Conservation (phyloP, 2,113 vertebrate genomes). For the Castor canadensis region DNA sequence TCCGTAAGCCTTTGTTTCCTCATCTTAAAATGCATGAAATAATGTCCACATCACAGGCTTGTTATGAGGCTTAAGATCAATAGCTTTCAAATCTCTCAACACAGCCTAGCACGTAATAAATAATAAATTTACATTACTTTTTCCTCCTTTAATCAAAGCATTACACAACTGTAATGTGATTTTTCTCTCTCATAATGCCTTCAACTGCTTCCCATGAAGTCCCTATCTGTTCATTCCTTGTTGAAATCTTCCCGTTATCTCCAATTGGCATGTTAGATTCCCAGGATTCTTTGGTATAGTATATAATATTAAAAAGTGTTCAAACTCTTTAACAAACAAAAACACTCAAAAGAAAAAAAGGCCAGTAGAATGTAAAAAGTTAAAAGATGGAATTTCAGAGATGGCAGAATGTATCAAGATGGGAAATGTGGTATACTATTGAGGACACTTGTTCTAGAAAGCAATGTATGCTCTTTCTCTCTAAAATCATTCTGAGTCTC, state of each 20-base stretch:
- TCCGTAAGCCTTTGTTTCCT: background rate
- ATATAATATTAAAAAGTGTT: too few species aligned
- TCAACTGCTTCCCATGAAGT: background rate
- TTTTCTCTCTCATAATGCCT: background rate
- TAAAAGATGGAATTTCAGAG: background rate
- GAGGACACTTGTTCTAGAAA: background rate
- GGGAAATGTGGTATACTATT: background rate
- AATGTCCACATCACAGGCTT: background rate
- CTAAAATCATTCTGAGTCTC: background rate
- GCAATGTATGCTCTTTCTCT: background rate
- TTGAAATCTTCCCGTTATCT: background rate
- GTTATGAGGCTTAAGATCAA: background rate
- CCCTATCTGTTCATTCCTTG: background rate
- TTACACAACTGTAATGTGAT: background rate
- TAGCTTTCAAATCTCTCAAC: background rate
- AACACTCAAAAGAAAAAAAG: conserved; percentile 4
- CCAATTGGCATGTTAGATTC: background rate
- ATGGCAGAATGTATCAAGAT: background rate
- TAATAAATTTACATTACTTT: background rate
- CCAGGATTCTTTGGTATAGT: background rate
- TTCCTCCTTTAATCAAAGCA: background rate
- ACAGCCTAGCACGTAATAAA: background rate
- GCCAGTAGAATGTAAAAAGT: background rate
- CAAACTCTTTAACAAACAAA: background rate
- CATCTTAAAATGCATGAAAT: background rate